These are phyloP conservation scores for Sussaba pulchella DNA, from an alignment of 2,888 invertebrate species.

Conservation along the genomic window DNA sequence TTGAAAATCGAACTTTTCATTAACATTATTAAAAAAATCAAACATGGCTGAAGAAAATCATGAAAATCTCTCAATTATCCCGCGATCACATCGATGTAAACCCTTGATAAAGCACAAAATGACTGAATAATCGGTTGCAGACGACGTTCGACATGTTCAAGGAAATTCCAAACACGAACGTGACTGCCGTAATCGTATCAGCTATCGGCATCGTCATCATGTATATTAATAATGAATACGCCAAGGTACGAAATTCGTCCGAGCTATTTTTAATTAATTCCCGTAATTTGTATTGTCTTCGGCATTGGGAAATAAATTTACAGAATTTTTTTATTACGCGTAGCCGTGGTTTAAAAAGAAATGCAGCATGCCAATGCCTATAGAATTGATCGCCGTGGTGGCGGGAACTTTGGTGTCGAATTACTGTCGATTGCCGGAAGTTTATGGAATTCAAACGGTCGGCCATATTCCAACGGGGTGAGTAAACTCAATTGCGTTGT, in stretches of 20 bases:
- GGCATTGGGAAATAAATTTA: too few relatives aligned
- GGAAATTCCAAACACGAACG: constrained; percentile 86
- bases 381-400: constrained; percentile 90
- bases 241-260: constrained; percentile 85
- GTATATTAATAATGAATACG: constrained; percentile 87
- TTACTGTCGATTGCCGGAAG: constrained; percentile 85
- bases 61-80: too few relatives aligned
- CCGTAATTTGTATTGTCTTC: too few relatives aligned
- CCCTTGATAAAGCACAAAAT: too few relatives aligned
- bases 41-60: too few relatives aligned
- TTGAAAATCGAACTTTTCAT: too few relatives aligned
- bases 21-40: too few relatives aligned
- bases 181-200: constrained; percentile 88
- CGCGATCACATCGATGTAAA: too few relatives aligned
- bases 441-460: constrained; percentile 86
- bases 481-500: constrained; percentile 71
- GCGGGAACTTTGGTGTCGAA: constrained; percentile 89
- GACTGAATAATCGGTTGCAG: constrained; percentile 84
- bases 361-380: constrained; percentile 90
- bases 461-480: constrained; percentile 90
- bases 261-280: not conserved
- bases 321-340: constrained; percentile 69
- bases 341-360: constrained; percentile 87
- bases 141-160: constrained; percentile 87
- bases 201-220: constrained; percentile 87